A percentile compares a stretch with the other conserved stretches of the same genome.
Evolutionary conservation across 2,888 invertebrate species (phyloP).

Genomic region (Odontothrips loti): DNA sequence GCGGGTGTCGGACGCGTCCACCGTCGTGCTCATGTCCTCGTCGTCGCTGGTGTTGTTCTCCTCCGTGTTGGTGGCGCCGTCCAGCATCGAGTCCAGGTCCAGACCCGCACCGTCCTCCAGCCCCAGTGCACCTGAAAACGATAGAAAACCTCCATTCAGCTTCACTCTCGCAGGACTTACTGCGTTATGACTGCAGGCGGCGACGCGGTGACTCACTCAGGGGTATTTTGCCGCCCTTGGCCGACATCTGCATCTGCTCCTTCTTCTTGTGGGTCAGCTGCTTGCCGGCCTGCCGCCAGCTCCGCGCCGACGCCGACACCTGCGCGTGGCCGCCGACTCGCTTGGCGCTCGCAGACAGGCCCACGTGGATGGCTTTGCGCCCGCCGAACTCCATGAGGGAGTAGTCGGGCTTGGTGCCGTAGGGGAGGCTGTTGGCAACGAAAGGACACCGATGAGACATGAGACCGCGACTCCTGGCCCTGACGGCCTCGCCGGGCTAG

Average conservation of each 20-base stretch:
- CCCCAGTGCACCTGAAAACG: constrained; percentile 50
- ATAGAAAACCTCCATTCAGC: too few species aligned
- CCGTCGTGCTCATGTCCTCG: constrained; percentile 63
- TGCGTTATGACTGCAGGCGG: neutral
- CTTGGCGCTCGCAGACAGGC: constrained; percentile 19
- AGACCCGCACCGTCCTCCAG: constrained; percentile 49
- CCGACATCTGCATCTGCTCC: constrained; percentile 30
- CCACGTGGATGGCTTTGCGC: constrained; percentile 42
- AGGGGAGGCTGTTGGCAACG: constrained; percentile 55
- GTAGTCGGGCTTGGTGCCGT: constrained; percentile 58
- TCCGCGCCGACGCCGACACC: constrained; percentile 27
- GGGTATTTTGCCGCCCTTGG: constrained; percentile 31
- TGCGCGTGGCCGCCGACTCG: constrained; percentile 21
- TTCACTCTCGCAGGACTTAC: too few species aligned
- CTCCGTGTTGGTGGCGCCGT: constrained; percentile 53
- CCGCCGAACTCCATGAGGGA: constrained; percentile 34
- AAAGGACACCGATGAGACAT: neutral
- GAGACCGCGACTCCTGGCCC: too few species aligned
- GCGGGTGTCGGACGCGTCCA: constrained; percentile 60
- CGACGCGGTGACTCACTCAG: constrained; percentile 34
- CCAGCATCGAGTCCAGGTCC: constrained; percentile 67
- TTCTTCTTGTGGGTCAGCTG: constrained; percentile 32
- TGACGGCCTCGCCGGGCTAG: too few species aligned
- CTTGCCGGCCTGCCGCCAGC: constrained; percentile 25
- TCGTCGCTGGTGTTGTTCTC: constrained; percentile 47